Percentiles rank a stretch among this genome's conserved stretches.
These are phyloP conservation scores for Cyclopterus lumpus DNA, from an alignment of 2,797 vertebrate genomes.

Conservation along the genomic window DNA sequence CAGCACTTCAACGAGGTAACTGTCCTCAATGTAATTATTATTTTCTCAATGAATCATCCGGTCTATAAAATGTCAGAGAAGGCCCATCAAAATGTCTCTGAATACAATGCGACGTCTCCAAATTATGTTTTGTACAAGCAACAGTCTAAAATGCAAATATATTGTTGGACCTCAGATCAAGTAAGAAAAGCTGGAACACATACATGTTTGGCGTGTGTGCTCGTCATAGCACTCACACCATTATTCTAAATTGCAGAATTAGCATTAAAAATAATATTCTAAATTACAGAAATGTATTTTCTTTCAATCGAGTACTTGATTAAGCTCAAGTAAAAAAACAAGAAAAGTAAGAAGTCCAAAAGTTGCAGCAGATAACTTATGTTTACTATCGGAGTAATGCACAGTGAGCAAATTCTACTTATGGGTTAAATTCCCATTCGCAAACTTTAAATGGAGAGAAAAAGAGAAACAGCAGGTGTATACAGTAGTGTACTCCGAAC, in stretches of 20 bases:
- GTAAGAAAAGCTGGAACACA: background rate
- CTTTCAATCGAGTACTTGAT: background rate
- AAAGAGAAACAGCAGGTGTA: slow-evolving; percentile 3
- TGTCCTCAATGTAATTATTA: background rate
- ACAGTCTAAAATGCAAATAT: background rate
- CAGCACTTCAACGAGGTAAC: background rate
- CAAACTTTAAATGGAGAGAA: slow-evolving; percentile 20
- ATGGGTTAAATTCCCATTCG: background rate
- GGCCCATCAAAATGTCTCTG: background rate
- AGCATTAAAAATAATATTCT: too few relatives aligned
- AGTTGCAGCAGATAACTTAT: background rate
- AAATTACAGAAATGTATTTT: background rate
- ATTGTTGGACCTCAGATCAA: background rate
- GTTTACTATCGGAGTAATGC: background rate
- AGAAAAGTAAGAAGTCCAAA: background rate
- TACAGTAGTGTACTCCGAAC: slow-evolving; percentile 16
- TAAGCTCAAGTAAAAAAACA: background rate
- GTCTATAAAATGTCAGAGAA: background rate
- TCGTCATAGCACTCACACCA: background rate
- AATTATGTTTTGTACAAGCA: background rate
- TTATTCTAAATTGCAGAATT: background rate
- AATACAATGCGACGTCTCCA: background rate
- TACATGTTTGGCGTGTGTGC: background rate
- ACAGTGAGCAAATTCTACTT: background rate
- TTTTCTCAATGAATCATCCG: background rate